These are phyloP conservation scores for Ganaspis sp. DNA, from an alignment of 1,140 invertebrate species.

Conservation along the genomic window DNA sequence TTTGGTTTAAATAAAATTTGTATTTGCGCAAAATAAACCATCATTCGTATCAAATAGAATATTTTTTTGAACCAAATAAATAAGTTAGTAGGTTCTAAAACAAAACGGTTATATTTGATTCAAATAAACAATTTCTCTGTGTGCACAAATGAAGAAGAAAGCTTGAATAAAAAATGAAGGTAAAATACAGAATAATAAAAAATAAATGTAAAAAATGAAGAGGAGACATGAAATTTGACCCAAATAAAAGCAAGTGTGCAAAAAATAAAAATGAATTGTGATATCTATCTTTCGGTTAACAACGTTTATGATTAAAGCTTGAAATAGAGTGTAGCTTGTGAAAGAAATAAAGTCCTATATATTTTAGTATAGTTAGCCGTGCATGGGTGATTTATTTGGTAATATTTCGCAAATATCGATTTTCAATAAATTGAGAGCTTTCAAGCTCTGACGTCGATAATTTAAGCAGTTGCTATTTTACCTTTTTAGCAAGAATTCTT, in stretches of 20 bases:
- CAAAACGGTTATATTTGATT: too few relatives aligned
- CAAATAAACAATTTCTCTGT: too few relatives aligned
- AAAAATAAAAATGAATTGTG: background rate
- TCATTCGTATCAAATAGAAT: too few relatives aligned
- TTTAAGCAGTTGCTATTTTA: slow-evolving; percentile 1
- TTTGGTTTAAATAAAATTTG: too few relatives aligned
- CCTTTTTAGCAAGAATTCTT: background rate
- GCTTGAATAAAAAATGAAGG: background rate
- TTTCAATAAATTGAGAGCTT: slow-evolving; percentile 10
- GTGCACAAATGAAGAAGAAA: background rate
- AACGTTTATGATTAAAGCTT: slow-evolving; percentile 7
- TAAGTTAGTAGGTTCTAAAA: too few relatives aligned
- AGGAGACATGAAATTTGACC: background rate
- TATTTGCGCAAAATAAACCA: too few relatives aligned
- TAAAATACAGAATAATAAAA: background rate
- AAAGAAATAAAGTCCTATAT: slow-evolving; percentile 13
- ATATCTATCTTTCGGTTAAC: background rate
- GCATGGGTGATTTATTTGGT: slow-evolving; percentile 9
- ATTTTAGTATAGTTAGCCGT: slow-evolving; percentile 13
- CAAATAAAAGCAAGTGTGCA: background rate
- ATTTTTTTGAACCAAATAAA: too few relatives aligned
- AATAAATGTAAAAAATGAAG: background rate
- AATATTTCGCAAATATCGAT: slow-evolving; percentile 10
- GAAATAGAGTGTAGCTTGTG: background rate
- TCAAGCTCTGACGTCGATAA: background rate